Conservation (phyloP, 2,797 vertebrate genomes). For the Aplochiton taeniatus region DNA sequence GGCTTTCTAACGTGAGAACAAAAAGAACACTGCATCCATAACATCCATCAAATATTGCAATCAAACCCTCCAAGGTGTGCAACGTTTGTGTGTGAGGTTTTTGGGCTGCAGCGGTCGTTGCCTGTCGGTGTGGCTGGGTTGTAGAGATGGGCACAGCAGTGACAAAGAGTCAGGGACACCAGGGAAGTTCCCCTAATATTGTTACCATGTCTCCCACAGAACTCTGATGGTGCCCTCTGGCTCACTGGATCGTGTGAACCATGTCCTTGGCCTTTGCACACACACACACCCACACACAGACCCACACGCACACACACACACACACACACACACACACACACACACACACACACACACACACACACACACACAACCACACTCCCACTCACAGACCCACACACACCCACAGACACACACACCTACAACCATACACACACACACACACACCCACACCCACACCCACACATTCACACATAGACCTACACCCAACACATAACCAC, state of each 20-base stretch:
- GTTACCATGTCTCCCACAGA: not conserved
- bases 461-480: no score
- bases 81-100: no score
- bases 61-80: no score
- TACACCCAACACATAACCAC: no score
- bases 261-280: not conserved
- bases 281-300: not conserved
- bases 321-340: not conserved
- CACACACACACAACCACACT: not conserved
- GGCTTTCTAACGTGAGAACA: no score
- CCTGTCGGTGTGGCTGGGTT: no score
- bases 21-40: no score
- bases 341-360: slow-evolving; percentile 11
- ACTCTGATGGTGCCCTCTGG: not conserved
- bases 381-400: slow-evolving; percentile 9
- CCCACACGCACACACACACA: slow-evolving; percentile 9
- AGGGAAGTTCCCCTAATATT: not conserved
- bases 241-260: slow-evolving; percentile 4
- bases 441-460: slow-evolving; percentile 7
- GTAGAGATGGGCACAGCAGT: not conserved
- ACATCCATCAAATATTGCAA: no score
- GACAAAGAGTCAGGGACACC: not conserved
- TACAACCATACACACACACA: not conserved
- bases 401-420: slow-evolving; percentile 4
- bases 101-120: no score